Conservation (phyloP, 2,113 vertebrate species). For the Excalfactoria chinensis region DNA sequence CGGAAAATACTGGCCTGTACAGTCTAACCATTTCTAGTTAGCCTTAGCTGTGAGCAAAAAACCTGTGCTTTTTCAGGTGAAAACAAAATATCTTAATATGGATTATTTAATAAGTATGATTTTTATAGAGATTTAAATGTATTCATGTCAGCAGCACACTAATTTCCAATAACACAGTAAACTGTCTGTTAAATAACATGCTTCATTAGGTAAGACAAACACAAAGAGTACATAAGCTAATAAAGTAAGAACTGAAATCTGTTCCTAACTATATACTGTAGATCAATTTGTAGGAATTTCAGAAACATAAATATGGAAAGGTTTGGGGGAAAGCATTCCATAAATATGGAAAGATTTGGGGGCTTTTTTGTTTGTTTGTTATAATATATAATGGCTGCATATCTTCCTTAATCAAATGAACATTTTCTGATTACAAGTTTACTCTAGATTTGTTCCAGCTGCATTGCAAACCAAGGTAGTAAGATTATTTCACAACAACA, state of each 20-base stretch:
- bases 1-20: neutral
- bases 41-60: neutral
- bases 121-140: neutral
- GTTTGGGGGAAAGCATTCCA: neutral
- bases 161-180: neutral
- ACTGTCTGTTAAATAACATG: neutral
- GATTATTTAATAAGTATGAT: neutral
- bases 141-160: neutral
- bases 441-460: neutral
- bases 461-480: neutral
- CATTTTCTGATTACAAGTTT: neutral
- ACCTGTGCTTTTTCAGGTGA: neutral
- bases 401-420: neutral
- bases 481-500: constrained; percentile 49
- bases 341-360: neutral
- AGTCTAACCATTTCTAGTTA: neutral
- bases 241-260: neutral
- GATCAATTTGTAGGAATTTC: neutral
- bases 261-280: neutral
- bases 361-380: neutral
- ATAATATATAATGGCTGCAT: neutral
- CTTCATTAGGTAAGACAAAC: neutral
- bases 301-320: neutral
- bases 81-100: neutral
- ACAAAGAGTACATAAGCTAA: neutral